A percentile compares a stretch with the other conserved stretches of the same genome.
Conservation (phyloP, 2,797 vertebrate genomes). For the Sphenodon punctatus region DNA sequence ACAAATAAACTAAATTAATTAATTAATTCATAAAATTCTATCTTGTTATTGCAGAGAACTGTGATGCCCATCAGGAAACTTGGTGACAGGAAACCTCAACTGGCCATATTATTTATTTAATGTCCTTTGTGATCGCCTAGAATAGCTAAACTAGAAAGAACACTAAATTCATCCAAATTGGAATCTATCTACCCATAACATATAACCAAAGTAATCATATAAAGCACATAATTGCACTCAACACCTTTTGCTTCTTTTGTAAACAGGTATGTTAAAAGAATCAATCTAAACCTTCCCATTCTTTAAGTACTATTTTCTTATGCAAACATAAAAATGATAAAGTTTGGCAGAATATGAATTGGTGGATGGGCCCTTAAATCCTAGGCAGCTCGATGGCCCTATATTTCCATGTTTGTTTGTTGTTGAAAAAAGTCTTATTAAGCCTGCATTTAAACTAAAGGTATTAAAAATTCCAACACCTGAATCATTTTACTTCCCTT, state of each 20-base stretch:
- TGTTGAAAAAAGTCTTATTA: not conserved
- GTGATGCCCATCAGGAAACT: too few relatives aligned
- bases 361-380: not conserved
- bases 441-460: not conserved
- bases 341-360: not conserved
- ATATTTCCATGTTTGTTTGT: not conserved
- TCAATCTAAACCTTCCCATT: not conserved
- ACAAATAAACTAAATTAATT: too few relatives aligned
- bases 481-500: not conserved
- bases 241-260: not conserved
- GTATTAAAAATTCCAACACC: not conserved
- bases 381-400: not conserved
- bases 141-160: too few relatives aligned
- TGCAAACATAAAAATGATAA: not conserved
- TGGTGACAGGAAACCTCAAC: too few relatives aligned
- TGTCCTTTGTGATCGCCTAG: too few relatives aligned
- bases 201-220: too few relatives aligned
- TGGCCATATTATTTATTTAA: too few relatives aligned
- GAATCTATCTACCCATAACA: too few relatives aligned
- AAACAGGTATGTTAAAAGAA: not conserved
- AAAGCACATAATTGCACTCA: too few relatives aligned
- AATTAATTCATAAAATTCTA: too few relatives aligned
- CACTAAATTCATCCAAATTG: too few relatives aligned
- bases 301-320: not conserved
- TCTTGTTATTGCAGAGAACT: too few relatives aligned